Evolutionary conservation across 2,888 invertebrate genomes (phyloP), one percentile per base, ranked within the genome.

Genomic region (Acronicta aceris): DNA sequence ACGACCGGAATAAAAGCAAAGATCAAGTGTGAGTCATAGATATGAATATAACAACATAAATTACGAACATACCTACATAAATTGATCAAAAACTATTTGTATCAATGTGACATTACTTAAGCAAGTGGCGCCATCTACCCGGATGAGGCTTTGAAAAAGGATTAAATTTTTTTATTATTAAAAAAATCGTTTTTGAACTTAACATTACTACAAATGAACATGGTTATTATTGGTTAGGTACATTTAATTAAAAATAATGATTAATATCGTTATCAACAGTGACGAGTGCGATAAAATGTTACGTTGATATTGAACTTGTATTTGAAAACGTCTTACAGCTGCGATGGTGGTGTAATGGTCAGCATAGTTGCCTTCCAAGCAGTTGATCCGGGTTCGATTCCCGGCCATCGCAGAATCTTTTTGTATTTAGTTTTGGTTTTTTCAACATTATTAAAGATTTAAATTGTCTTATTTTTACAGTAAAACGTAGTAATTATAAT

Each of bases 341-440:
- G 92, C 92, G 92, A 91, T 92, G 92, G 92, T 92, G 92, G 92
- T 92, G 92, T 92, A 92, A 92, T 92, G 92, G 92, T 92, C 91
- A 92, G 92, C 92, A 92, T 92, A 92, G 92, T 92, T 92, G 92
- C 91, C 92, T 92, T 92, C 92, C 92, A 92, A 92, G 92, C 92
- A 92, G 92, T 92, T 92, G 92, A 92, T 92, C 90, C 90, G 88
- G 86, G 86, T 88, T 89, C 91, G 93, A 89, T 93, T 93, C 93
- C 89, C 90, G 95, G 94, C 94, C 94, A 92, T 94, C 94, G 94
- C 94, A 94, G 89, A 79, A 27, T 50, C 82, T 86, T 92, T 93
- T 92, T 84, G 65, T 13, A 9, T 64, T 57, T 17, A 15, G 0
- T 13, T 53, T 36, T 16, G n/a, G 25, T 25, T 7, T 15, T 3